Evolutionary conservation across 1,140 invertebrate species (phyloP), one percentile per base, ranked within the genome.

Genomic region (Zaprionus ornatus): DNA sequence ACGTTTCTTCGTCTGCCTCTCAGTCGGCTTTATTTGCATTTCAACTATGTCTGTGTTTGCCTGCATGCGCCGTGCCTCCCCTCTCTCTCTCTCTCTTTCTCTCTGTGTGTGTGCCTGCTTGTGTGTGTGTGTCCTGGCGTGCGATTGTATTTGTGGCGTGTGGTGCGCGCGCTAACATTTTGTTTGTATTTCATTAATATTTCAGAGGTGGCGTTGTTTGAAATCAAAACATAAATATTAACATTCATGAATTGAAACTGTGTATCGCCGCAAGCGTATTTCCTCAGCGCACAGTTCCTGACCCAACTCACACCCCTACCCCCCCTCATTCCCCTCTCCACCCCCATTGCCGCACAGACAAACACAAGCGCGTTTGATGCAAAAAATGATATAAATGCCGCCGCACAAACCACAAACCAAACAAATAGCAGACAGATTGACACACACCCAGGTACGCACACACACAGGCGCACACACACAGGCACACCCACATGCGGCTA

Each of bases 221-320:
- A 90, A 90, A 90, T 90, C 85, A 90, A 90, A 90, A 90, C 85
- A 90, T 90, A 90, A 90, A 90, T 90, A 90, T 90, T 90, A 90
- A 90, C 85, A 90, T 90, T 90, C 86, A 90, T 82, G 85, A 90
- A 90, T 90, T 90, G 85, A 90, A 90, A 90, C 85, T 84, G 69
- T 82, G 79, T 85, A 90, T 90, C 81, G 85, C 85, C 85, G 66
- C 62, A 45, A 73, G 85, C 85, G 73, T 64, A 80, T 85, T 90
- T 90, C 79, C 85, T 84, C 78, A 37, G 62, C 68, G 7, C 42
- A 4, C 3, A 2, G 37, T n/a, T 17, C n/a, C 40, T 45, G 37
- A 40, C 37, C 40, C n/a, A 17, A 2, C 40, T 17, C 40, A 17
- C 25, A 9, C 23, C 50, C 15, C 25, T 55, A 1, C 13, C 7